Conservation (phyloP, 2,797 vertebrate species). For the Pangasius djambal region DNA sequence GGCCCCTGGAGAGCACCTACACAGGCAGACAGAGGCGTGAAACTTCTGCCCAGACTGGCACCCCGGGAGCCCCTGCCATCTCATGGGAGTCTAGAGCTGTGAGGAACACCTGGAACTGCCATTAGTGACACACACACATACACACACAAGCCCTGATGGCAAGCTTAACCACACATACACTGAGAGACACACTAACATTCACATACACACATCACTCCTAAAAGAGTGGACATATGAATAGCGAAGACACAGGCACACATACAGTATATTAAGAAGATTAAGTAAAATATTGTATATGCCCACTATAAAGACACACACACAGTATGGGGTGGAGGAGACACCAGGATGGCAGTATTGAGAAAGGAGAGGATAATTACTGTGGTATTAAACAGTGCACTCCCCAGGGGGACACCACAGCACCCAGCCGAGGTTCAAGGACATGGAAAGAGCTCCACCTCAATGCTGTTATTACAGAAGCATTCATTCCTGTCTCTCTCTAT, state of each 20-base stretch:
- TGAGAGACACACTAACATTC: neutral
- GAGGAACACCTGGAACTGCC: slow-evolving; percentile 84
- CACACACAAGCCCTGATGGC: slow-evolving; percentile 49
- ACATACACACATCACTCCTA: slow-evolving; percentile 18
- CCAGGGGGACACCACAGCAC: slow-evolving; percentile 69
- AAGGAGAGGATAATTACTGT: slow-evolving; percentile 78
- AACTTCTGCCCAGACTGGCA: slow-evolving; percentile 70
- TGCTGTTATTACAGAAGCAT: slow-evolving; percentile 69
- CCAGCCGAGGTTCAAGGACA: slow-evolving; percentile 74
- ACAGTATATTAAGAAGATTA: slow-evolving; percentile 42
- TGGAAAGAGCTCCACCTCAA: slow-evolving; percentile 65
- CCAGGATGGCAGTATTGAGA: slow-evolving; percentile 74
- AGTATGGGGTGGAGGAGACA: slow-evolving; percentile 62
- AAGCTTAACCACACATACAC: slow-evolving; percentile 47
- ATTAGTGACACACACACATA: slow-evolving; percentile 75
- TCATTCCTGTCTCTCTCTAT: slow-evolving; percentile 38
- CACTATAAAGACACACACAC: slow-evolving; percentile 40
- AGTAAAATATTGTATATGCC: slow-evolving; percentile 36
- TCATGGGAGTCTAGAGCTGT: slow-evolving; percentile 71
- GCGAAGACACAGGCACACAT: neutral
- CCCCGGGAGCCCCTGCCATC: slow-evolving; percentile 68
- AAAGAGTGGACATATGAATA: neutral
- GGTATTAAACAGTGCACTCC: slow-evolving; percentile 77
- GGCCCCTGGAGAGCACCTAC: slow-evolving; percentile 67
- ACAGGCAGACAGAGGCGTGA: slow-evolving; percentile 77